Evolutionary conservation across 1,140 invertebrate species (phyloP).

Genomic region (Bombus consobrinus): DNA sequence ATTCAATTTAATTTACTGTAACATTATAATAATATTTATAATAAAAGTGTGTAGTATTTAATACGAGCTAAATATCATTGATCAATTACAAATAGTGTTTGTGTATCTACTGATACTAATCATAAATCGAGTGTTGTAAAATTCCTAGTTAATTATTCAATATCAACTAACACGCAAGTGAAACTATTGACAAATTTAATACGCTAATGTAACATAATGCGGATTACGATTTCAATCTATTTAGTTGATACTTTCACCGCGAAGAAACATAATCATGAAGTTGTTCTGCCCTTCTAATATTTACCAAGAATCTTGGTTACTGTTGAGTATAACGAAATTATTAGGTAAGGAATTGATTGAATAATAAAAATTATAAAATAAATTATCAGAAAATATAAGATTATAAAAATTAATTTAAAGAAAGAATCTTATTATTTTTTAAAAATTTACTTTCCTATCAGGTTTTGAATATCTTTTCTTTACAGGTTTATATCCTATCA

Average conservation of each 20-base stretch:
- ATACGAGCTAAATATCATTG: neutral
- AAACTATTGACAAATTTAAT: slow-evolving; percentile 27
- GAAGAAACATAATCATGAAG: neutral
- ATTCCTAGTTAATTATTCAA: slow-evolving; percentile 31
- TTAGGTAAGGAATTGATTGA: slow-evolving; percentile 11
- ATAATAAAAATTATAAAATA: neutral
- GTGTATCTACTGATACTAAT: neutral
- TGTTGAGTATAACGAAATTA: slow-evolving; percentile 5
- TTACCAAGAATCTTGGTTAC: slow-evolving; percentile 37
- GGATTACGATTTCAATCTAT: neutral
- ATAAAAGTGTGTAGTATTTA: neutral
- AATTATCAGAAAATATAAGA: neutral
- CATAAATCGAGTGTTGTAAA: neutral
- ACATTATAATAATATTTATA: neutral
- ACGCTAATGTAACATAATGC: neutral
- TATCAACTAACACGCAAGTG: neutral
- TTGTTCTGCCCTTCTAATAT: slow-evolving; percentile 22
- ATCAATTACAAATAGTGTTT: neutral
- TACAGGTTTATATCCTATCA: slow-evolving; percentile 36
- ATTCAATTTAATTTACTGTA: too few species aligned
- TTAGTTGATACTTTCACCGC: neutral
- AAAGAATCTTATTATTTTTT: neutral
- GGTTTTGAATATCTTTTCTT: neutral
- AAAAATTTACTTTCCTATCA: neutral
- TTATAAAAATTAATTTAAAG: neutral